Conservation (phyloP, 2,888 invertebrate species). For the Nesidiocoris tenuis region DNA sequence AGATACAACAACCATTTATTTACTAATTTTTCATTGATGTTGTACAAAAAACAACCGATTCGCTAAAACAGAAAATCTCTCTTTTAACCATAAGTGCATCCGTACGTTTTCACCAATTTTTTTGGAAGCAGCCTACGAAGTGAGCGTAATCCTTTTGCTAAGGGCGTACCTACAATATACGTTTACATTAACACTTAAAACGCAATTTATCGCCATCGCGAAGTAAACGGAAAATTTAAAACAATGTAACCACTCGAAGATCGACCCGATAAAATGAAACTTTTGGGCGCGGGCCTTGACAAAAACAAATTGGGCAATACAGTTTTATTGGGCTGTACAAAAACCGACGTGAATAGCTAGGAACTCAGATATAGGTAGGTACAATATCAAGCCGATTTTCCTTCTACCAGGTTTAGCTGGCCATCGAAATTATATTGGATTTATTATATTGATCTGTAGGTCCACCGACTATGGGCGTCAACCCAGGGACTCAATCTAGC, state of each 20-base stretch:
- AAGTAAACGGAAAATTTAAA: background rate
- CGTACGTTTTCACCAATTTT: background rate
- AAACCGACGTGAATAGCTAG: no score
- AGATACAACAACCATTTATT: background rate
- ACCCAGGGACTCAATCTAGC: no score
- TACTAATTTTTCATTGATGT: background rate
- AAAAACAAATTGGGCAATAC: conserved; percentile 8
- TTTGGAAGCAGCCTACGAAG: background rate
- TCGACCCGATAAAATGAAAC: no score
- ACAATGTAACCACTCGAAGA: background rate
- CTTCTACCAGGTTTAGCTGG: no score
- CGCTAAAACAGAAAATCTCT: background rate
- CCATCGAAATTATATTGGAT: no score
- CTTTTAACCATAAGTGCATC: background rate
- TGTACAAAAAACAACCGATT: background rate
- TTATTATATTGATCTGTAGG: no score
- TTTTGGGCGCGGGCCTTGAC: conserved; percentile 12
- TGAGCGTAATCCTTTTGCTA: background rate
- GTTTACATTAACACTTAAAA: background rate
- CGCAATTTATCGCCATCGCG: background rate
- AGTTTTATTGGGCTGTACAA: background rate
- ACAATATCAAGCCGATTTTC: no score
- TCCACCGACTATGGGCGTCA: no score
- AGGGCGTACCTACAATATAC: background rate
- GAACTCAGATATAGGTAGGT: no score